Conservation (phyloP, 2,797 vertebrate species). For the Enteromius viviparus region DNA sequence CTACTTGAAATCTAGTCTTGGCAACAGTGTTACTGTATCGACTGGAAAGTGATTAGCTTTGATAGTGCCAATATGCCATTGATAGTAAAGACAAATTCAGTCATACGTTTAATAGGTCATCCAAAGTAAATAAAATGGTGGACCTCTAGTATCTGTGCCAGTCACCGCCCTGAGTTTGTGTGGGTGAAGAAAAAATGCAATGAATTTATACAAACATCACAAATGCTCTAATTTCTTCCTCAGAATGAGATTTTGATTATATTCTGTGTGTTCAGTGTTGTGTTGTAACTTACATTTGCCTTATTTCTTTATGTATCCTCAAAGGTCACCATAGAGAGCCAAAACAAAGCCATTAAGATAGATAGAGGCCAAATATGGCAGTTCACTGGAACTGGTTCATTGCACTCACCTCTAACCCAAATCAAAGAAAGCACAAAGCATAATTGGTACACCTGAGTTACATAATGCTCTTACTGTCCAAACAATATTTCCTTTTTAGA, state of each 20-base stretch:
- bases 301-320: conserved; percentile 17
- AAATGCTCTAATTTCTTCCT: too few relatives aligned
- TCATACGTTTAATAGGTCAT: neutral
- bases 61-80: neutral
- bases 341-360: conserved; percentile 48
- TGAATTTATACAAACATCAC: neutral
- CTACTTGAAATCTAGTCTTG: neutral
- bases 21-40: neutral
- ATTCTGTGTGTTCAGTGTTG: neutral
- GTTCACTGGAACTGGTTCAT: conserved; percentile 12
- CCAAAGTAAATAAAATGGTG: neutral
- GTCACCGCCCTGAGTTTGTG: neutral
- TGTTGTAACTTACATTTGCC: neutral
- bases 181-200: neutral
- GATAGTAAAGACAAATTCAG: too few relatives aligned
- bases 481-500: neutral
- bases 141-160: neutral
- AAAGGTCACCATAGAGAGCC: conserved; percentile 27
- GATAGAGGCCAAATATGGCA: conserved; percentile 36
- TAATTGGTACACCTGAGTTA: neutral
- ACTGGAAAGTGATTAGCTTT: neutral
- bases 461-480: conserved; percentile 14
- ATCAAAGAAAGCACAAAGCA: conserved; percentile 40
- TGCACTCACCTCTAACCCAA: conserved; percentile 44
- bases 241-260: neutral